A percentile compares a stretch with the other conserved stretches of the same genome.
Conservation (phyloP, 2,888 invertebrate genomes). For the Chromoteleia sp. region DNA sequence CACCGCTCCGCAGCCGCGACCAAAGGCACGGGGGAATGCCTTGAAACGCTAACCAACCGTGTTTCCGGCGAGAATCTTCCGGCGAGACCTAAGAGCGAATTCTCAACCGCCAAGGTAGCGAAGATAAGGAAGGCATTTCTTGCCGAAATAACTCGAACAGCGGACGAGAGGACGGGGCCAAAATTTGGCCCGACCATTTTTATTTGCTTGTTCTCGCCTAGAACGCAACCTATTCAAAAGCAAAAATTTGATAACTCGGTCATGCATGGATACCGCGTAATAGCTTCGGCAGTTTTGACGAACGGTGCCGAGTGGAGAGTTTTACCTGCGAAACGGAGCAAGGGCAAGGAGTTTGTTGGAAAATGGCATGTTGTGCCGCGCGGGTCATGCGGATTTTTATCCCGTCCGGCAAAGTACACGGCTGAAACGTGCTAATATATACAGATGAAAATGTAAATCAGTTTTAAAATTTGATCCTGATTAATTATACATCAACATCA, state of each 20-base stretch:
- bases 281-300: constrained; percentile 25
- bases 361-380: constrained; percentile 18
- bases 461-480: constrained; percentile 58
- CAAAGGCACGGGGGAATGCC: constrained; percentile 74
- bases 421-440: constrained; percentile 5
- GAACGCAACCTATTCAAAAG: neutral
- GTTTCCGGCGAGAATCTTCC: constrained; percentile 38
- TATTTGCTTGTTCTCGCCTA: neutral
- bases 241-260: constrained; percentile 16
- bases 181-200: constrained; percentile 16
- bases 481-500: constrained; percentile 68
- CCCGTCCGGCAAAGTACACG: neutral
- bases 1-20: constrained; percentile 71
- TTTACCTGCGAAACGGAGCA: constrained; percentile 11
- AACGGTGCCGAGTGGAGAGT: constrained; percentile 44
- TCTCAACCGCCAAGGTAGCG: constrained; percentile 28
- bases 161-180: neutral
- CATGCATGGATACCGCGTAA: neutral
- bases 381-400: constrained; percentile 19
- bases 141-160: constrained; percentile 36
- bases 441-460: constrained; percentile 58
- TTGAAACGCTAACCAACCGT: constrained; percentile 71
- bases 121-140: constrained; percentile 42
- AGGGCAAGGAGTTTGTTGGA: constrained; percentile 16
- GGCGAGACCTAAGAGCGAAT: constrained; percentile 41